Evolutionary conservation across 2,797 vertebrate genomes (phyloP).

Genomic region (Rallus crepitans): DNA sequence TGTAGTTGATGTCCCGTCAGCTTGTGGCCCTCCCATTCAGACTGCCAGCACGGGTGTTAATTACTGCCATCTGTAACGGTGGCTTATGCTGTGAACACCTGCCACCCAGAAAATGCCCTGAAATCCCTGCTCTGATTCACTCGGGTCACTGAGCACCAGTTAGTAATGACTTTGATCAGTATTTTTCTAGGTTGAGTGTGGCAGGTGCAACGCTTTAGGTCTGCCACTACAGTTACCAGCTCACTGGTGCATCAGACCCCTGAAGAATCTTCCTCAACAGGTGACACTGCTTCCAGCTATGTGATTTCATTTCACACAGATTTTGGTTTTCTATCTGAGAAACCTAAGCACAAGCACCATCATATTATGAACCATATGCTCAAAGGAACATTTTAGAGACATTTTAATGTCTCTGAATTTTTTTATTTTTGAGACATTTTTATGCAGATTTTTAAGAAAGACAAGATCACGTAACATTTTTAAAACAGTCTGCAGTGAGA

Average conservation of each 20-base stretch:
- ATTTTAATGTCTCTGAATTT: not conserved
- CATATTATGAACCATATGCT: not conserved
- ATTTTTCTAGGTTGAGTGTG: not conserved
- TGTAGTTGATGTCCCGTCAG: not conserved
- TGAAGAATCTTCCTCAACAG: not conserved
- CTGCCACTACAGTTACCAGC: not conserved
- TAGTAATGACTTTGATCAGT: not conserved
- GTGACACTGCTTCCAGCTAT: not conserved
- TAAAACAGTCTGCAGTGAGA: not conserved
- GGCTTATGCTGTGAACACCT: not conserved
- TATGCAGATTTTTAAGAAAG: not conserved
- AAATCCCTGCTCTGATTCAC: rapidly evolving
- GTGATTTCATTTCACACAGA: not conserved
- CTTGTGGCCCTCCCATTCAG: not conserved
- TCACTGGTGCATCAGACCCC: not conserved
- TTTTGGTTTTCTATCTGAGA: not conserved
- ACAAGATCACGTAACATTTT: not conserved
- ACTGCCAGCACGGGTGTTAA: slow-evolving; percentile 6
- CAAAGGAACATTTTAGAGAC: not conserved
- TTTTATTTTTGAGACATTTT: not conserved
- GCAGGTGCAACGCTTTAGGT: not conserved
- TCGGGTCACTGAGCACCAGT: not conserved
- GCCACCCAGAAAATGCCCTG: slow-evolving; percentile 8
- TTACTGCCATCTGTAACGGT: not conserved
- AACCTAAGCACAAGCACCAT: not conserved